Evolutionary conservation across 2,888 invertebrate genomes (phyloP).

Genomic region (Rhodophaea formosa): DNA sequence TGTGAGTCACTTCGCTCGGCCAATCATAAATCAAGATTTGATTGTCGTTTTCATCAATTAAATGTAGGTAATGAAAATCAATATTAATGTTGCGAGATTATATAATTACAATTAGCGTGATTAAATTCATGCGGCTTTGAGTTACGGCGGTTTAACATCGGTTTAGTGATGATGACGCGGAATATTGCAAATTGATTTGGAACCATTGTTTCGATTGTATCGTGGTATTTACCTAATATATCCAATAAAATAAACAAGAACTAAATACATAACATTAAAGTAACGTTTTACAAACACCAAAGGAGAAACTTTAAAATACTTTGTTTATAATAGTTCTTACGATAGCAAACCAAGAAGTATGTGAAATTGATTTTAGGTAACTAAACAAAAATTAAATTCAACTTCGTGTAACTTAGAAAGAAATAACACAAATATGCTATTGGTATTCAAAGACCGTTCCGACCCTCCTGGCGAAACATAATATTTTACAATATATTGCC

Average conservation of each 20-base stretch:
- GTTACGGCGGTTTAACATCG: not conserved
- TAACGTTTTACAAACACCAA: too few species aligned
- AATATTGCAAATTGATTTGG: not conserved
- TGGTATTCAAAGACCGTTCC: constrained; percentile 21
- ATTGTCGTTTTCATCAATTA: not conserved
- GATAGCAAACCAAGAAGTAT: too few species aligned
- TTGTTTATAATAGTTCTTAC: too few species aligned
- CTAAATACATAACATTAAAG: too few species aligned
- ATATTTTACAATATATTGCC: constrained; percentile 22
- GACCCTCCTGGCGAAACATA: constrained; percentile 21
- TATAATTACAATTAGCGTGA: not conserved
- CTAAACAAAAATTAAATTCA: not conserved
- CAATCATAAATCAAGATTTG: too few species aligned
- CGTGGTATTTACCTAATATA: too few species aligned
- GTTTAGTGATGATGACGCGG: not conserved
- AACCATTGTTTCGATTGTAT: not conserved
- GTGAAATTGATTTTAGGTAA: not conserved
- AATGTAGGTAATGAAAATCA: not conserved
- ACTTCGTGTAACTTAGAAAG: not conserved
- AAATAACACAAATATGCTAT: constrained; percentile 20
- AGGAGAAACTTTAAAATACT: too few species aligned
- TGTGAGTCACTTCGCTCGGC: too few species aligned
- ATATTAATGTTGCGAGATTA: constrained; percentile 4
- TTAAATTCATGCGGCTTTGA: constrained; percentile 7
- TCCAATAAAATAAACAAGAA: too few species aligned